Evolutionary conservation across 2,888 invertebrate species (phyloP).

Genomic region (Phlogophora meticulosa): DNA sequence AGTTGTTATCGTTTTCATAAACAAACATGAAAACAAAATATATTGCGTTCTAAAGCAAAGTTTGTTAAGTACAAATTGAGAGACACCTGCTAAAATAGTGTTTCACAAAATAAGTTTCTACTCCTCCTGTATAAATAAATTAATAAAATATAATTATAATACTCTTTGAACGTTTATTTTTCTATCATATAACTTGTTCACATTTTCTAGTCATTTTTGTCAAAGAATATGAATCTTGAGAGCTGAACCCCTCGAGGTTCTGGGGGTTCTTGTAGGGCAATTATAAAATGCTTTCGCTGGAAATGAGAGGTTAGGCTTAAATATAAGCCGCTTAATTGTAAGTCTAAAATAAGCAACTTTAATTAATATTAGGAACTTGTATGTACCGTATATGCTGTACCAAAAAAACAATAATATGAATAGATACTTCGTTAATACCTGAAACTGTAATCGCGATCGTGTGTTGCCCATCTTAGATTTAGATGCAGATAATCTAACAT

Average conservation of each 20-base stretch:
- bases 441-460: conserved; percentile 32
- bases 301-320: conserved; percentile 68
- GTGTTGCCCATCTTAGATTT: conserved; percentile 43
- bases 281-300: conserved; percentile 59
- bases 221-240: conserved; percentile 14
- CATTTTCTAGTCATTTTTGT: conserved; percentile 65
- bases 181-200: conserved; percentile 44
- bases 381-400: conserved; percentile 74
- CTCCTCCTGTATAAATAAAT: conserved; percentile 31
- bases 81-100: conserved; percentile 22
- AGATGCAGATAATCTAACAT: conserved; percentile 5
- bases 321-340: conserved; percentile 67
- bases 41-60: conserved; percentile 20
- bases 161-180: conserved; percentile 47
- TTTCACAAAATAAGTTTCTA: conserved; percentile 39
- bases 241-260: conserved; percentile 26
- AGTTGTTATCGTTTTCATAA: conserved; percentile 33
- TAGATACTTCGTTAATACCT: conserved; percentile 61
- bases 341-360: conserved; percentile 59
- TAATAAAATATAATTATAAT: conserved; percentile 39
- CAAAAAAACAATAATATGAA: conserved; percentile 77
- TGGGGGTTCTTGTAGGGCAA: conserved; percentile 23
- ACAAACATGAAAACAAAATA: conserved; percentile 27
- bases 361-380: conserved; percentile 57
- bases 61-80: conserved; percentile 39